phyloP scores from a whole-genome alignment of 2,797 vertebrate genomes.

The Menidia menidia region DNA sequence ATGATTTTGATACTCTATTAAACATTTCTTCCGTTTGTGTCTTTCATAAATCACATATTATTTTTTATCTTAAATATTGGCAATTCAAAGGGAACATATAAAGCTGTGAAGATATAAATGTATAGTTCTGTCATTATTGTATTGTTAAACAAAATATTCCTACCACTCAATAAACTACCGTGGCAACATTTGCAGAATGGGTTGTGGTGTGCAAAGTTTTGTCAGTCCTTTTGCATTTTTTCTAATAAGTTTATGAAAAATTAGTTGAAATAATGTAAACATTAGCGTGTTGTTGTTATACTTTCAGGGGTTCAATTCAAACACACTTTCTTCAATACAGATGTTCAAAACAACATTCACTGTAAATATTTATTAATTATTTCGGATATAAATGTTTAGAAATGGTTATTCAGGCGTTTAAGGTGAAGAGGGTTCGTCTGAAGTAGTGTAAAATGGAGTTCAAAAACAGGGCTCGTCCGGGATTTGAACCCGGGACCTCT shows the following conservation, averaged over 20 bases:
- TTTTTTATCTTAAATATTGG: slow-evolving; percentile 80
- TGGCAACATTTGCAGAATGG: slow-evolving; percentile 71
- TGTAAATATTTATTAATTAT: too few species aligned
- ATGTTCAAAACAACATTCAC: too few species aligned
- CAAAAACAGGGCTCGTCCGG: slow-evolving; percentile 74
- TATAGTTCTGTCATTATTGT: slow-evolving; percentile 85
- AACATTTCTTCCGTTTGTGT: slow-evolving; percentile 90
- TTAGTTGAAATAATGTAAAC: background rate
- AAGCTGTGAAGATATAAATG: slow-evolving; percentile 96
- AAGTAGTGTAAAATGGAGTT: too few species aligned
- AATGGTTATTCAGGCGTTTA: too few species aligned
- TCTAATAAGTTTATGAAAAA: background rate
- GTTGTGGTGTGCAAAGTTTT: background rate
- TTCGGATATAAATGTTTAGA: too few species aligned
- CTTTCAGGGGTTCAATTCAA: too few species aligned
- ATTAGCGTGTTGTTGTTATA: too few species aligned
- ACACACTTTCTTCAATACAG: too few species aligned
- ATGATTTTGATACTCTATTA: slow-evolving; percentile 86
- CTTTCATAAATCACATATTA: slow-evolving; percentile 85
- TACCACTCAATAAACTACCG: slow-evolving; percentile 91
- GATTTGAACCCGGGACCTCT: slow-evolving; percentile 85
- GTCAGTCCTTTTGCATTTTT: too few species aligned
- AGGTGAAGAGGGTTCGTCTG: too few species aligned
- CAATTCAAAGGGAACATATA: slow-evolving; percentile 93
- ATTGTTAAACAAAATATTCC: slow-evolving; percentile 84